Evolutionary conservation across 2,888 invertebrate species (phyloP).

Genomic region (Phortica magna): DNA sequence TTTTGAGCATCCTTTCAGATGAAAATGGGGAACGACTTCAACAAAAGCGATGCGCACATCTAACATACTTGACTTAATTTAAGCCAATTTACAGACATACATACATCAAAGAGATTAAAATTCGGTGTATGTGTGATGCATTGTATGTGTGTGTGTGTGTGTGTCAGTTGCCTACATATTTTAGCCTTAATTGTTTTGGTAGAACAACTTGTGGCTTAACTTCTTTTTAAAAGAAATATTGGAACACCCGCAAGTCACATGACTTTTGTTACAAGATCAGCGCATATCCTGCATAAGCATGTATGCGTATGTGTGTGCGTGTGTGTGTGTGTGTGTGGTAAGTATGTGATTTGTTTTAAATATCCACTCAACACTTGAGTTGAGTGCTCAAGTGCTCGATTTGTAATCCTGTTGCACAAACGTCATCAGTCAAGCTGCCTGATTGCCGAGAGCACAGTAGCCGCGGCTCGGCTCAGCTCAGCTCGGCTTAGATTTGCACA

Average conservation of each 20-base stretch:
- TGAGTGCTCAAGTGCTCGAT: constrained; percentile 21
- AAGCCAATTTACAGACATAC: constrained; percentile 76
- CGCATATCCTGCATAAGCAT: constrained; percentile 48
- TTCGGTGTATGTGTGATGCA: not conserved
- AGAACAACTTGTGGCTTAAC: constrained; percentile 52
- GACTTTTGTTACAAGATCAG: constrained; percentile 50
- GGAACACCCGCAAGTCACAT: constrained; percentile 67
- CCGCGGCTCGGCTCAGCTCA: constrained; percentile 48
- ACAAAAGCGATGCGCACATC: constrained; percentile 31
- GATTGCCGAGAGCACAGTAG: constrained; percentile 49
- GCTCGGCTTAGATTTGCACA: constrained; percentile 40
- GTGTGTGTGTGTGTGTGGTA: not conserved
- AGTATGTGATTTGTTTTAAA: constrained; percentile 6
- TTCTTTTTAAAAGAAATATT: constrained; percentile 41
- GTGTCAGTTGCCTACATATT: constrained; percentile 31
- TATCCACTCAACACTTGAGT: not conserved
- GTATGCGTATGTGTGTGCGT: not conserved
- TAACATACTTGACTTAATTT: constrained; percentile 78
- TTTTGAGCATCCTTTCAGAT: constrained; percentile 51
- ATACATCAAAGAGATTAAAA: constrained; percentile 60
- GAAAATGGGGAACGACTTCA: constrained; percentile 38
- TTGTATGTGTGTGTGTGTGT: constrained; percentile 49
- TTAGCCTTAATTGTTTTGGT: constrained; percentile 59
- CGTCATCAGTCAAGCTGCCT: constrained; percentile 41
- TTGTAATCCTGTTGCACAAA: constrained; percentile 17